Evolutionary conservation across 2,888 invertebrate genomes (phyloP), one percentile per base, ranked within the genome.

Genomic region (Pyrochroa serraticornis): DNA sequence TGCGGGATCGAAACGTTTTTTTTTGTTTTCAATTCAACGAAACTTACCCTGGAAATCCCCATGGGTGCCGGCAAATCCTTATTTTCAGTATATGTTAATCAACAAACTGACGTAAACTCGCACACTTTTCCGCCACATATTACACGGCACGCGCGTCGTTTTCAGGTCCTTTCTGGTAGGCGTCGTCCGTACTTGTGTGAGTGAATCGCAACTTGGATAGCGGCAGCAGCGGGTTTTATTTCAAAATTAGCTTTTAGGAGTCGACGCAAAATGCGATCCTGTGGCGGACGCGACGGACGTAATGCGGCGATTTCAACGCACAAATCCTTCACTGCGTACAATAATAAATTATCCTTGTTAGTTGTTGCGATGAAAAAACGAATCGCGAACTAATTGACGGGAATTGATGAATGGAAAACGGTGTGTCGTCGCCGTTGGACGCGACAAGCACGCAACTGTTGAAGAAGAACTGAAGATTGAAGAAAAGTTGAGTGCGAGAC

Each of bases 141-240:
- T 68, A 63, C 46, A 33, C 36, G 33, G 30, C 46, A 47, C 48
- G 44, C 55, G 53, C 49, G 52, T 66, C 63, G 49, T 46, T 50
- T 56, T 60, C 38, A 52, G 31, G 52, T 66, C 63, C 52, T 46
- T 50, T 56, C 61, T 39, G 52, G 31, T 41, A 54, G 64, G 59
- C 66, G 58, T 63, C 66, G 63, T 58, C 60, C 67, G 65, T 62
- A 60, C 64, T 67, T 68, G 63, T 68, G 66, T 61, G 63, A 64
- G 66, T 61, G 63, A 64, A 63, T 61, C 65, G 66, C 65, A 64
- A 69, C 66, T 68, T 41, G 34, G 54, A 49, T 60, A 62, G 66
- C n/a, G n/a, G n/a, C n/a, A n/a, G n/a, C n/a, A n/a, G n/a, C 66
- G 66, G 64, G 63, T 65, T 69, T 68, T 68, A 66, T 68, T 70